Conservation (phyloP, 2,113 vertebrate genomes). For the Propithecus coquereli region DNA sequence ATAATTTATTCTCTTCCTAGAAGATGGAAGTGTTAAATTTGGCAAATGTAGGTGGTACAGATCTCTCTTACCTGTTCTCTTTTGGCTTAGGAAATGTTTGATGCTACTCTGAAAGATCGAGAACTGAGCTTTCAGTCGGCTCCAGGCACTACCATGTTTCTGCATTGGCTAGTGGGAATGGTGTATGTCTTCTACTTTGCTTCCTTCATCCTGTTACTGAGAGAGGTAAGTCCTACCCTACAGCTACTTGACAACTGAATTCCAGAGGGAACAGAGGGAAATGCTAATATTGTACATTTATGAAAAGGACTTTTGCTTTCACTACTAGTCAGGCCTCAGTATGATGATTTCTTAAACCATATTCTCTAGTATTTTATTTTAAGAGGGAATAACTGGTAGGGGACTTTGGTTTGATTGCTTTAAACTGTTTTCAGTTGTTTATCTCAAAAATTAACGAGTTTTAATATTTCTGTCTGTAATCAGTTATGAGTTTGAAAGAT, state of each 20-base stretch:
- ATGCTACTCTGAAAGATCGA: slow-evolving; percentile 94
- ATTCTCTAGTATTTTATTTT: background rate
- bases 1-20: background rate
- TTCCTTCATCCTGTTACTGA: slow-evolving; percentile 95
- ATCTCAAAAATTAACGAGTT: background rate
- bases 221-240: slow-evolving; percentile 86
- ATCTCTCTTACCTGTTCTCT: background rate
- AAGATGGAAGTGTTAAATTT: background rate
- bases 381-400: background rate
- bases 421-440: slow-evolving; percentile 7
- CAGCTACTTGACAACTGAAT: too few relatives aligned
- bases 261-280: background rate
- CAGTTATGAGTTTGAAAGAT: background rate
- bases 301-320: background rate
- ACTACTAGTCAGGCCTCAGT: background rate
- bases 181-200: slow-evolving; percentile 99
- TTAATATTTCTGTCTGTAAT: background rate
- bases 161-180: slow-evolving; percentile 98
- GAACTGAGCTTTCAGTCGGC: slow-evolving; percentile 95
- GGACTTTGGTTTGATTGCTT: background rate
- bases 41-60: background rate
- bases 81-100: slow-evolving; percentile 94
- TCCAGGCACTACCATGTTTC: slow-evolving; percentile 97
- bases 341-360: background rate
- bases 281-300: background rate